Percentiles rank a stretch among this genome's conserved stretches.
Evolutionary conservation across 1,140 invertebrate species (phyloP).

Genomic region (Drosophila azteca): DNA sequence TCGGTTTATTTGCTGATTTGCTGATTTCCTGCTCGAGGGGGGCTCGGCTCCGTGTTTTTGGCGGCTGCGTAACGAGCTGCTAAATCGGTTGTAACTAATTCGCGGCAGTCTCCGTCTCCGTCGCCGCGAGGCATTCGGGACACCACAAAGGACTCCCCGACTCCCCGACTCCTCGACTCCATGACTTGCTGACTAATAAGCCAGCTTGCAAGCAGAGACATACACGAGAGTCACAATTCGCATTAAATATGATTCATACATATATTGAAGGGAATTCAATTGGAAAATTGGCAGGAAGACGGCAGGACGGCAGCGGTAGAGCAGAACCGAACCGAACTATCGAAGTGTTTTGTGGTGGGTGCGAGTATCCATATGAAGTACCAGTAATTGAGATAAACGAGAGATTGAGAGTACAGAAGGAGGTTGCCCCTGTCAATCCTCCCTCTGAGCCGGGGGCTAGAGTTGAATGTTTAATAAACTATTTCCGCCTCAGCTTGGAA

Average conservation of each 20-base stretch:
- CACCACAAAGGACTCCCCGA: slow-evolving; percentile 33
- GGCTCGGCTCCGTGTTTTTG: slow-evolving; percentile 55
- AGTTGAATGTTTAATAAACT: slow-evolving; percentile 76
- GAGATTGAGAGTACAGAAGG: slow-evolving; percentile 31
- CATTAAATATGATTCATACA: slow-evolving; percentile 75
- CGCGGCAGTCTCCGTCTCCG: slow-evolving; percentile 56
- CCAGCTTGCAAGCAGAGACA: slow-evolving; percentile 5
- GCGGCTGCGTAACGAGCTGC: slow-evolving; percentile 72
- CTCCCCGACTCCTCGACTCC: slow-evolving; percentile 14
- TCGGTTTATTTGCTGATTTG: slow-evolving; percentile 61
- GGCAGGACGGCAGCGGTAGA: slow-evolving; percentile 5
- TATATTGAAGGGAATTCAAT: slow-evolving; percentile 82
- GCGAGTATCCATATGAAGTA: slow-evolving; percentile 55
- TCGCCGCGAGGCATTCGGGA: slow-evolving; percentile 29
- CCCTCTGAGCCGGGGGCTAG: slow-evolving; percentile 13
- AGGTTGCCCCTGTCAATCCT: slow-evolving; percentile 1
- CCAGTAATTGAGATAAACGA: slow-evolving; percentile 74
- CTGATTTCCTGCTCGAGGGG: slow-evolving; percentile 29
- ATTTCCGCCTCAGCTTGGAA: slow-evolving; percentile 63
- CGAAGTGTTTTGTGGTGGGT: no score
- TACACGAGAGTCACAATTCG: slow-evolving; percentile 4
- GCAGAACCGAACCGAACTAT: neutral
- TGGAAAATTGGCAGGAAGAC: slow-evolving; percentile 75
- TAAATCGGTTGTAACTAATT: slow-evolving; percentile 81
- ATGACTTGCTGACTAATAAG: slow-evolving; percentile 29